Evolutionary conservation across 2,113 vertebrate genomes (phyloP).

Genomic region (Leptobrachium ailaonicum): DNA sequence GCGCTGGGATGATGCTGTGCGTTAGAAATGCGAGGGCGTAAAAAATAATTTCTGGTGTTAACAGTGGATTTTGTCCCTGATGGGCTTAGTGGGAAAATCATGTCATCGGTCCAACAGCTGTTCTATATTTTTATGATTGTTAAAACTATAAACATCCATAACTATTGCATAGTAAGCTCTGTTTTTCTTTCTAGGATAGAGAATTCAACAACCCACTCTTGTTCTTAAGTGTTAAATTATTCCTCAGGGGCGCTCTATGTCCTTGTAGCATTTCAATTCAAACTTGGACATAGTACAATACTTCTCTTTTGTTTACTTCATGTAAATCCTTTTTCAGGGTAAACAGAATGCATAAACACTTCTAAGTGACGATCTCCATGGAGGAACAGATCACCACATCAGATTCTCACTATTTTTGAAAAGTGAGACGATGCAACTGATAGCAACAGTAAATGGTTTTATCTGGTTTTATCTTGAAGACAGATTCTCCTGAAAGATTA

Average conservation of each 20-base stretch:
- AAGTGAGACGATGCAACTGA: not conserved
- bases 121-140: constrained; percentile 67
- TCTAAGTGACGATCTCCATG: not conserved
- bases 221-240: constrained; percentile 61
- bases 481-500: too few species aligned
- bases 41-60: constrained; percentile 67
- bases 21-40: constrained; percentile 72
- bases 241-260: constrained; percentile 50
- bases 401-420: not conserved
- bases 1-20: constrained; percentile 66
- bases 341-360: constrained; percentile 1
- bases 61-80: constrained; percentile 67
- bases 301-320: constrained; percentile 43
- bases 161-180: constrained; percentile 67
- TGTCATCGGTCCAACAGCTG: constrained; percentile 68
- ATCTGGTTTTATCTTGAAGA: not conserved
- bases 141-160: constrained; percentile 64
- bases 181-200: constrained; percentile 57
- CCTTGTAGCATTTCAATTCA: constrained; percentile 59
- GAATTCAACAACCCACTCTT: constrained; percentile 67
- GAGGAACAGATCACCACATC: not conserved
- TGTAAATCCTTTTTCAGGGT: not conserved
- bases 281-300: constrained; percentile 49
- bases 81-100: constrained; percentile 64
- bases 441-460: not conserved